These are phyloP conservation scores for Papilio polyxenes DNA, from an alignment of 1,140 invertebrate species.

Conservation along the genomic window DNA sequence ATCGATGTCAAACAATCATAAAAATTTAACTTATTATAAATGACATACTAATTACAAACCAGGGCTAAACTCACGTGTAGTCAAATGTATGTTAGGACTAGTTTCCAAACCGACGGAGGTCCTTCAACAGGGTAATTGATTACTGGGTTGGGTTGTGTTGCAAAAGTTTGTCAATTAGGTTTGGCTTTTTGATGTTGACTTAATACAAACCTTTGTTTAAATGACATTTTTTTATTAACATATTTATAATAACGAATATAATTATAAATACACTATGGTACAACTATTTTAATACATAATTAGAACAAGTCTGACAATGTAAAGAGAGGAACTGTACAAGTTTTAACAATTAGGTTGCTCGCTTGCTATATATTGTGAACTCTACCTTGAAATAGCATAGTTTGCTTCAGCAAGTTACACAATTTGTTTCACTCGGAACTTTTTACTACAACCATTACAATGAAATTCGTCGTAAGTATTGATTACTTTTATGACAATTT, in stretches of 20 bases:
- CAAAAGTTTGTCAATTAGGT: too few relatives aligned
- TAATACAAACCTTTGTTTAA: not conserved
- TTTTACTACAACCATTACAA: not conserved
- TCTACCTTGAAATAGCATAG: constrained; percentile 12
- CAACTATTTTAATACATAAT: constrained; percentile 24
- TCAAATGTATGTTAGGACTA: too few relatives aligned
- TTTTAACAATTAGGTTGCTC: constrained; percentile 26
- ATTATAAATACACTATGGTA: not conserved
- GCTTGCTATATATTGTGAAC: not conserved
- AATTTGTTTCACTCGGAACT: not conserved
- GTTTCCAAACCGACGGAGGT: too few relatives aligned
- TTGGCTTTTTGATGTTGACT: too few relatives aligned
- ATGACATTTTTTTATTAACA: not conserved
- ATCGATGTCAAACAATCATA: too few relatives aligned
- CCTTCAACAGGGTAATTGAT: too few relatives aligned
- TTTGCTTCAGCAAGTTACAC: constrained; percentile 2
- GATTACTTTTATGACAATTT: not conserved
- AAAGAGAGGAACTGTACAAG: constrained; percentile 2
- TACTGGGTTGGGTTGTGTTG: too few relatives aligned
- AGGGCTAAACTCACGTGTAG: too few relatives aligned
- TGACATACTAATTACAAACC: too few relatives aligned
- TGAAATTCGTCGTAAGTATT: constrained; percentile 29
- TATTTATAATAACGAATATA: not conserved
- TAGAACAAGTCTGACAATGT: constrained; percentile 18
- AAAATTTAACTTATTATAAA: too few relatives aligned